Conservation (phyloP, 2,113 vertebrate species). For the Mesembrinibis cayennensis region DNA sequence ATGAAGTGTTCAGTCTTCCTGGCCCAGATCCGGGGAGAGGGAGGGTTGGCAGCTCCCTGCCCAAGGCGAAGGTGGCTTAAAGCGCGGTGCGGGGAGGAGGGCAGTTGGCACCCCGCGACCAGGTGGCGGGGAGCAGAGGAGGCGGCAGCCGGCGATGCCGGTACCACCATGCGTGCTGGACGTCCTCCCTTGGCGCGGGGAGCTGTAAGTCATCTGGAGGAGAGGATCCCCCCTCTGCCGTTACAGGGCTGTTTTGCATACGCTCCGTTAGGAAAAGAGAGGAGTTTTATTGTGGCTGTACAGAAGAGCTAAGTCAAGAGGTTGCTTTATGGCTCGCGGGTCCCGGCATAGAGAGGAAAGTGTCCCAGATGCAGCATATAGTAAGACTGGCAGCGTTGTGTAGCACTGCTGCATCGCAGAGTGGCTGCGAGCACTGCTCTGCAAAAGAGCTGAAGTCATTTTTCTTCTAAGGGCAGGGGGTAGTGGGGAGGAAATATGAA, state of each 20-base stretch:
- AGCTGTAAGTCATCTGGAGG: slow-evolving; percentile 48
- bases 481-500: slow-evolving; percentile 66
- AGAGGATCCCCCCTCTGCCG: neutral
- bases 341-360: neutral
- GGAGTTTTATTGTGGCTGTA: slow-evolving; percentile 44
- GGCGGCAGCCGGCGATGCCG: neutral
- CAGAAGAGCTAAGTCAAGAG: slow-evolving; percentile 62
- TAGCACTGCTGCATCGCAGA: neutral
- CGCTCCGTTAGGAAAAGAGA: slow-evolving; percentile 19
- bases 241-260: slow-evolving; percentile 53
- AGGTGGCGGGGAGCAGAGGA: neutral
- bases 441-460: slow-evolving; percentile 58
- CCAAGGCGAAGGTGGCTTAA: neutral
- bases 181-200: neutral
- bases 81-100: neutral
- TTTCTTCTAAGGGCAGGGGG: slow-evolving; percentile 66
- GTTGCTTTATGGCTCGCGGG: slow-evolving; percentile 45
- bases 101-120: neutral
- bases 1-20: slow-evolving; percentile 36
- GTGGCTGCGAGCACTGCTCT: neutral
- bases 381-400: neutral
- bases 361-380: slow-evolving; percentile 47
- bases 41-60: neutral
- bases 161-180: neutral
- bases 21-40: slow-evolving; percentile 26